These are phyloP conservation scores for Malaclemys terrapin DNA, from an alignment of 2,113 vertebrate species.

Conservation along the genomic window DNA sequence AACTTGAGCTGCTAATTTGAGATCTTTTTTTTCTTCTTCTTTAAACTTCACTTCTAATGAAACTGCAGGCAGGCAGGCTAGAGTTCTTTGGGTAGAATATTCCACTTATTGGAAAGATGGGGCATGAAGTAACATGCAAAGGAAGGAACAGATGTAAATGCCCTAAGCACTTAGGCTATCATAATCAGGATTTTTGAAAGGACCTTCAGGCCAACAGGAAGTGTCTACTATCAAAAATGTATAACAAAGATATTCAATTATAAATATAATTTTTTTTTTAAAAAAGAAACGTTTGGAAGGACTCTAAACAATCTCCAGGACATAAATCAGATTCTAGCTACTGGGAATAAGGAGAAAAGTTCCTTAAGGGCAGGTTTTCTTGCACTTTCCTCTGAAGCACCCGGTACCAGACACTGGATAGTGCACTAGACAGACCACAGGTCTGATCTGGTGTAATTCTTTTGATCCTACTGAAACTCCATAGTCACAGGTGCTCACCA, in stretches of 20 bases:
- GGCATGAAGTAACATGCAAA: too few relatives aligned
- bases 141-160: too few relatives aligned
- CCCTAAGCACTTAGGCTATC: not conserved
- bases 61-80: not conserved
- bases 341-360: not conserved
- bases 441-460: not conserved
- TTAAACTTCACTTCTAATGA: too few relatives aligned
- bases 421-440: too few relatives aligned
- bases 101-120: not conserved
- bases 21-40: not conserved
- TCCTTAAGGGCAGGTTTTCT: not conserved
- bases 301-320: not conserved
- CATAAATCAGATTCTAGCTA: fast-evolving
- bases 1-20: not conserved
- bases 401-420: too few relatives aligned
- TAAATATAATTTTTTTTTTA: too few relatives aligned
- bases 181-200: not conserved
- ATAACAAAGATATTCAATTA: too few relatives aligned
- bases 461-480: too few relatives aligned
- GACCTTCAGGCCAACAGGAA: not conserved
- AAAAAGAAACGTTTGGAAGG: not conserved
- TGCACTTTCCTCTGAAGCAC: not conserved
- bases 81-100: not conserved
- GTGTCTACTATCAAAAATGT: not conserved
- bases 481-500: not conserved